phyloP scores from a whole-genome alignment of 1,140 invertebrate genomes.

The Gerris buenoi region DNA sequence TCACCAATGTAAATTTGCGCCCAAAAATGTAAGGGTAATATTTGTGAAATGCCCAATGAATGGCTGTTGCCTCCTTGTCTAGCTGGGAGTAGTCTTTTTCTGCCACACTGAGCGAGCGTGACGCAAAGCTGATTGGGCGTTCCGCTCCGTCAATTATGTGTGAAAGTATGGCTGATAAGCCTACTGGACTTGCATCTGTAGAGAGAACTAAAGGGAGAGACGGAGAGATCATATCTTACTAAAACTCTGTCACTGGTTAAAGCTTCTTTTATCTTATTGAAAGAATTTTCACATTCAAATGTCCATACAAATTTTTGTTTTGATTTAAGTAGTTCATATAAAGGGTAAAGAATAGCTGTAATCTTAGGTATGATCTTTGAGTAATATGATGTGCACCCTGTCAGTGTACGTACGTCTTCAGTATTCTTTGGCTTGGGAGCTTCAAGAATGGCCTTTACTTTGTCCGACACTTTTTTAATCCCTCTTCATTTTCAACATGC shows the following conservation, averaged over 20 bases:
- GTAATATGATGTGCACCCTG: background rate
- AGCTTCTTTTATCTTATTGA: too few species aligned
- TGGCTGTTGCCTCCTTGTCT: conserved; percentile 33
- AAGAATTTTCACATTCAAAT: conserved; percentile 17
- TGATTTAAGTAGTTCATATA: background rate
- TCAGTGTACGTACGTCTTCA: conserved; percentile 4
- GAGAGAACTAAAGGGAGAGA: conserved; percentile 34
- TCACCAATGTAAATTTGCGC: conserved; percentile 10
- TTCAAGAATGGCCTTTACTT: conserved; percentile 27
- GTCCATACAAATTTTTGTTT: conserved; percentile 16
- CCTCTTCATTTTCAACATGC: background rate
- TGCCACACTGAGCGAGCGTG: conserved; percentile 26
- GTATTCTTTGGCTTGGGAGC: conserved; percentile 26
- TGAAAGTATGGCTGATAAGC: conserved; percentile 25
- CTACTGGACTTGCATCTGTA: conserved; percentile 27
- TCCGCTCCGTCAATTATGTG: conserved; percentile 27
- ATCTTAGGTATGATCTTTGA: background rate
- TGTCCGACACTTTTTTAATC: conserved; percentile 25
- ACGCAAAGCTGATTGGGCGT: conserved; percentile 30
- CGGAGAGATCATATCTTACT: conserved; percentile 30
- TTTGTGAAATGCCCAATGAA: conserved; percentile 30
- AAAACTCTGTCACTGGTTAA: conserved; percentile 20
- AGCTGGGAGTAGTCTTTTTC: conserved; percentile 33
- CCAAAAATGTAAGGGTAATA: conserved; percentile 26
- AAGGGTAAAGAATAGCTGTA: background rate